Evolutionary conservation across 2,797 vertebrate species (phyloP).

Genomic region (Sphenodon punctatus): DNA sequence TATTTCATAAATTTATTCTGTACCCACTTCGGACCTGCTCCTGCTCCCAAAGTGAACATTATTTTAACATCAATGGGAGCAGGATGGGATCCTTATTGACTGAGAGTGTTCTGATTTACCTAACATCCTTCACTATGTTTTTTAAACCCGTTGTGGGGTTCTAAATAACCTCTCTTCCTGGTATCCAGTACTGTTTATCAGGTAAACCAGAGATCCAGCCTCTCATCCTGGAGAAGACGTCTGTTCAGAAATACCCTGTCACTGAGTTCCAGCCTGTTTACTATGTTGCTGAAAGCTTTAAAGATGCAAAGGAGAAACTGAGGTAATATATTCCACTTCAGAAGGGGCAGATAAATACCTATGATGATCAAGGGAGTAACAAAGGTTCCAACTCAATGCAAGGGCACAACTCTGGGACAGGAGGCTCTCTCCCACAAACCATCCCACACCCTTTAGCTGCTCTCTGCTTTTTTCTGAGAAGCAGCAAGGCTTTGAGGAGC

Average conservation of each 20-base stretch:
- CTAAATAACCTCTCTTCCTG: neutral
- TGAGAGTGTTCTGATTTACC: too few relatives aligned
- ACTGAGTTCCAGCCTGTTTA: constrained; percentile 96
- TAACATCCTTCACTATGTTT: too few relatives aligned
- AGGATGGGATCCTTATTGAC: neutral
- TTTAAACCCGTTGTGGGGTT: too few relatives aligned
- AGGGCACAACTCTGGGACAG: too few relatives aligned
- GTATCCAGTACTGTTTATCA: constrained; percentile 87
- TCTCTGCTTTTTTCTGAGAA: too few relatives aligned
- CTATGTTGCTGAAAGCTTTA: constrained; percentile 94
- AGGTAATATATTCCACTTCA: constrained; percentile 76
- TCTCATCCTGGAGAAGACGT: constrained; percentile 90
- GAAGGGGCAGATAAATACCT: too few relatives aligned
- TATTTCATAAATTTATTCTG: neutral
- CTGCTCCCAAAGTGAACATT: neutral
- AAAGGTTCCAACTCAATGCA: too few relatives aligned
- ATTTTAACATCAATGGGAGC: neutral
- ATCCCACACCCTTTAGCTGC: too few relatives aligned
- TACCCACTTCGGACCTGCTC: neutral
- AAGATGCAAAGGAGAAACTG: constrained; percentile 93
- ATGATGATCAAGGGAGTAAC: too few relatives aligned
- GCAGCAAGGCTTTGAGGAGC: too few relatives aligned
- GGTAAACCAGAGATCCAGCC: constrained; percentile 81
- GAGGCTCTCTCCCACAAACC: too few relatives aligned
- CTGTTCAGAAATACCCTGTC: constrained; percentile 87